These are phyloP conservation scores for Choloepus hoffmanni DNA, from an alignment of 2,113 vertebrate species.

Conservation along the genomic window DNA sequence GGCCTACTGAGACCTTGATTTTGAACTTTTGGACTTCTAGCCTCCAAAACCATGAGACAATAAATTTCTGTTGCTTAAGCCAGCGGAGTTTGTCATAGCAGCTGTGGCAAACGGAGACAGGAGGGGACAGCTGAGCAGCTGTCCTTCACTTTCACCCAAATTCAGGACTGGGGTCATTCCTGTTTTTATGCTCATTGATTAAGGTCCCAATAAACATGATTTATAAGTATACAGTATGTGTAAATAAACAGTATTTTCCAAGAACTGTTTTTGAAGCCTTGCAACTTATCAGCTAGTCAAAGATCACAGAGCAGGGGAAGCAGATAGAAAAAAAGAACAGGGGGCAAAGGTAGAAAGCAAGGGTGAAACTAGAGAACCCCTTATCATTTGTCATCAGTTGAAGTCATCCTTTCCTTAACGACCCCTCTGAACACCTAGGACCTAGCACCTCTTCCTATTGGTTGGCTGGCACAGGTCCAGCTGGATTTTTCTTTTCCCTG, in stretches of 20 bases:
- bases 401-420: neutral
- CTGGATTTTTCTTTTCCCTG: neutral
- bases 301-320: too few species aligned
- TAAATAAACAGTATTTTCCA: neutral
- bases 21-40: too few species aligned
- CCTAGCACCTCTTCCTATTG: neutral
- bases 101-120: too few species aligned
- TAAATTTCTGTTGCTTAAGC: too few species aligned
- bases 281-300: neutral
- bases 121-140: too few species aligned
- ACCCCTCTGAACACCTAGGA: too few species aligned
- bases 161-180: neutral
- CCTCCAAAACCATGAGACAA: too few species aligned
- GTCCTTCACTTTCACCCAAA: neutral
- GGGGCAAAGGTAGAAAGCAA: neutral
- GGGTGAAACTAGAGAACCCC: neutral
- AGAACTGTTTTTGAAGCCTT: neutral
- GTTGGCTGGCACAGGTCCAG: neutral
- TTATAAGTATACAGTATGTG: too few species aligned
- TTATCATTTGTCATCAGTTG: neutral
- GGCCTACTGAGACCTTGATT: too few species aligned
- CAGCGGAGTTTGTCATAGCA: too few species aligned
- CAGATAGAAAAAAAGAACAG: neutral
- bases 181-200: neutral
- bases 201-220: neutral